phyloP scores from a whole-genome alignment of 2,888 invertebrate species.

The Catocala fraxini region DNA sequence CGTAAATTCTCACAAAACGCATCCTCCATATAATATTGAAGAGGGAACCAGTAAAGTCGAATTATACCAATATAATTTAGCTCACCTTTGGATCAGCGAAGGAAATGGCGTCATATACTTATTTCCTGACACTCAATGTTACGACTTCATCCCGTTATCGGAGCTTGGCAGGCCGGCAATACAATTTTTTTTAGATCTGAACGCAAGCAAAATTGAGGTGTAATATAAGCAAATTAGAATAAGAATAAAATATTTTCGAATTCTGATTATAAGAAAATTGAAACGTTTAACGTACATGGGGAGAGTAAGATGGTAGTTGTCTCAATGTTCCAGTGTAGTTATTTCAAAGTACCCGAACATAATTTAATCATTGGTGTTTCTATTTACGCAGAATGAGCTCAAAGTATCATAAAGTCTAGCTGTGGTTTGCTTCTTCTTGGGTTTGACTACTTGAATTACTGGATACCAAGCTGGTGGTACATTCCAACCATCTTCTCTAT shows the following conservation, averaged over 20 bases:
- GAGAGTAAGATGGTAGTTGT: no score
- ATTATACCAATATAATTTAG: slow-evolving; percentile 43
- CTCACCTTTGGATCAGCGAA: slow-evolving; percentile 44
- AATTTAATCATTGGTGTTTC: no score
- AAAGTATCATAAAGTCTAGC: no score
- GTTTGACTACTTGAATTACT: no score
- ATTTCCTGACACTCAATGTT: slow-evolving; percentile 61
- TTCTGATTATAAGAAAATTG: slow-evolving; percentile 10
- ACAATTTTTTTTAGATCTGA: slow-evolving; percentile 42
- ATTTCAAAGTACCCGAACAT: no score
- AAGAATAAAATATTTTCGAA: slow-evolving; percentile 4
- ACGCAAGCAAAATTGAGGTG: slow-evolving; percentile 36
- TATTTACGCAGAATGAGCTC: no score
- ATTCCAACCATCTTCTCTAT: no score
- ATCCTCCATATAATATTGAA: slow-evolving; percentile 17
- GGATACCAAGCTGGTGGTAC: no score
- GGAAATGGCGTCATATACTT: slow-evolving; percentile 51
- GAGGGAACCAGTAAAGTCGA: slow-evolving; percentile 34
- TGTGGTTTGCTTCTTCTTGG: no score
- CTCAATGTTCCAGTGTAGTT: no score
- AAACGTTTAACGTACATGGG: neutral
- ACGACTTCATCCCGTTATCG: slow-evolving; percentile 68
- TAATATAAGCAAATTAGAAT: slow-evolving; percentile 24
- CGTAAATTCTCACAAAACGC: slow-evolving; percentile 25
- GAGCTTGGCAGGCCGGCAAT: slow-evolving; percentile 54